phyloP scores from a whole-genome alignment of 2,888 invertebrate species.

The Leptinotarsa rubiginosa region DNA sequence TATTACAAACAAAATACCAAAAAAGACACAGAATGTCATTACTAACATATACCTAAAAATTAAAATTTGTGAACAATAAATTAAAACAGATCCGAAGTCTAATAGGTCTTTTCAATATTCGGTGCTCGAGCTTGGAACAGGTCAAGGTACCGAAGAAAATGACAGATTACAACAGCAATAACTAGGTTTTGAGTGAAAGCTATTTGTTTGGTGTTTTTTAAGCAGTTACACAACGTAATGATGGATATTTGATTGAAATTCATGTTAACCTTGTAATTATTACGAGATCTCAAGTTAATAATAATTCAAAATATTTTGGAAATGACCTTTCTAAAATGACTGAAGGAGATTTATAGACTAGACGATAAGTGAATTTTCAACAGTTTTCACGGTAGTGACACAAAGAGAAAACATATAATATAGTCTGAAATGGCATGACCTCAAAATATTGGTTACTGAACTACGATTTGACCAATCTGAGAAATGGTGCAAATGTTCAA shows the following conservation, averaged over 20 bases:
- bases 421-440: too few relatives aligned
- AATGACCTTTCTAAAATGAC: background rate
- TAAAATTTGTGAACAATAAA: slow-evolving; percentile 26
- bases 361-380: slow-evolving; percentile 6
- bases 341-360: slow-evolving; percentile 7
- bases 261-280: slow-evolving; percentile 12
- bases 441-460: too few relatives aligned
- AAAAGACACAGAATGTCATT: slow-evolving; percentile 27
- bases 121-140: background rate
- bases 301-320: background rate
- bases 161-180: slow-evolving; percentile 45
- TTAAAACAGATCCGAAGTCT: slow-evolving; percentile 26
- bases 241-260: slow-evolving; percentile 23
- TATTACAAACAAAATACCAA: slow-evolving; percentile 41
- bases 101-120: background rate
- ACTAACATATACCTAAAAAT: slow-evolving; percentile 25
- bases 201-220: slow-evolving; percentile 16
- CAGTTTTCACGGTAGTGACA: too few relatives aligned
- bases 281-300: background rate
- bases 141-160: slow-evolving; percentile 12
- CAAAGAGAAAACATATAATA: too few relatives aligned
- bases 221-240: slow-evolving; percentile 21
- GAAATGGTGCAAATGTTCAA: too few relatives aligned
- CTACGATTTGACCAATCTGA: too few relatives aligned
- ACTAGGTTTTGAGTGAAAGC: slow-evolving; percentile 37